phyloP scores from a whole-genome alignment of 2,113 vertebrate genomes.

The Ascaphus truei region DNA sequence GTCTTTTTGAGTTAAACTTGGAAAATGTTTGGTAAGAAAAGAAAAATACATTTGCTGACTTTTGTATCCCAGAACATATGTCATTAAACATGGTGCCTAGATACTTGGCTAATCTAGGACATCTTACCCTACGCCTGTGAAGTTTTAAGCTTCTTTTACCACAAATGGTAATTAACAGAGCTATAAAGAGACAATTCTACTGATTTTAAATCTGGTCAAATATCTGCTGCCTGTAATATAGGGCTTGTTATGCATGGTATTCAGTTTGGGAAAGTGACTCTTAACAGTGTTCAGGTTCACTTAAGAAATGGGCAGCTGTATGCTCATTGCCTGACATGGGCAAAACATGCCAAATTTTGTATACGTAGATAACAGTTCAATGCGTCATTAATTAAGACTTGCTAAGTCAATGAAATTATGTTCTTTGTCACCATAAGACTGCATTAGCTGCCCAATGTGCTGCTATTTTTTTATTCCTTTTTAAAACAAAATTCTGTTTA shows the following conservation, averaged over 20 bases:
- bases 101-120: constrained; percentile 44
- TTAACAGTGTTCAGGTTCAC: constrained; percentile 52
- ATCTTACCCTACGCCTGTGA: constrained; percentile 49
- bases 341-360: constrained; percentile 59
- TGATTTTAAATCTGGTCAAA: constrained; percentile 59
- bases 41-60: too few relatives aligned
- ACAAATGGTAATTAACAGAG: constrained; percentile 52
- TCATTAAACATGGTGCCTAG: too few relatives aligned
- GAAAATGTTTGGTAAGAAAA: too few relatives aligned
- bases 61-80: too few relatives aligned
- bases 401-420: constrained; percentile 42
- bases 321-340: constrained; percentile 64
- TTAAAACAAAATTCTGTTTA: constrained; percentile 63
- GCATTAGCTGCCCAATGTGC: constrained; percentile 75
- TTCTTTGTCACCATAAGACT: constrained; percentile 65
- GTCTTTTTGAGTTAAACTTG: too few relatives aligned
- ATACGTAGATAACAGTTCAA: constrained; percentile 33
- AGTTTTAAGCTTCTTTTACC: constrained; percentile 58
- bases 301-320: constrained; percentile 61
- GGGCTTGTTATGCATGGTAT: constrained; percentile 68
- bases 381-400: constrained; percentile 25
- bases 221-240: constrained; percentile 60
- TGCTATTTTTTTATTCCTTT: constrained; percentile 66
- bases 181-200: constrained; percentile 57
- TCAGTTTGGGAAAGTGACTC: constrained; percentile 58